Conservation (phyloP, 1,140 invertebrate species). For the Drosophila triauraria region DNA sequence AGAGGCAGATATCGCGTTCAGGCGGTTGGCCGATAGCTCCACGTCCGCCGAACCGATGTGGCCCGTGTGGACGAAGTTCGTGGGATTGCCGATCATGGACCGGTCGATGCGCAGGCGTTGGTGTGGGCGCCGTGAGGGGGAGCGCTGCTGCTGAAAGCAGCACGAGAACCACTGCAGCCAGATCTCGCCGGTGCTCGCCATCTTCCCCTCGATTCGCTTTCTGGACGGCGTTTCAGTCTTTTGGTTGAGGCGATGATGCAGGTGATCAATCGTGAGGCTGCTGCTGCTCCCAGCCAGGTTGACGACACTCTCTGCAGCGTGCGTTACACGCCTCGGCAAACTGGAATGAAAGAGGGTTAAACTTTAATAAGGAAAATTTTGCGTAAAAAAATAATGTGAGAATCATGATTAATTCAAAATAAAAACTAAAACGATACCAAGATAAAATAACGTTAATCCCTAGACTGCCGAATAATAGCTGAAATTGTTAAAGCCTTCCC, state of each 20-base stretch:
- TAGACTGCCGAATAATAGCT: neutral
- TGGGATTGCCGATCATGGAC: constrained; percentile 96
- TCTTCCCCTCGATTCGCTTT: constrained; percentile 79
- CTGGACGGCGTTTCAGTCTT: constrained; percentile 62
- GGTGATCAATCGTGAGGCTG: constrained; percentile 40
- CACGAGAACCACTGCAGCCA: constrained; percentile 95
- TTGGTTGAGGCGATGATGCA: constrained; percentile 35
- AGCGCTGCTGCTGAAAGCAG: constrained; percentile 90
- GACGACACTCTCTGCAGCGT: constrained; percentile 35
- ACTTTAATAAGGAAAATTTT: constrained; percentile 10
- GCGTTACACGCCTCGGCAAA: constrained; percentile 33
- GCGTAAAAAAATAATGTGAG: neutral
- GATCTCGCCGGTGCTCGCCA: constrained; percentile 90
- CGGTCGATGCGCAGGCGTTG: constrained; percentile 92
- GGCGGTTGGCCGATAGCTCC: constrained; percentile 90
- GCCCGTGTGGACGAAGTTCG: constrained; percentile 96
- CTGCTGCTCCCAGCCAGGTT: constrained; percentile 62
- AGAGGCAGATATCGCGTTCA: constrained; percentile 92
- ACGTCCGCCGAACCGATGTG: constrained; percentile 94
- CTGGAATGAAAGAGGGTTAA: constrained; percentile 23
- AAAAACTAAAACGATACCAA: neutral
- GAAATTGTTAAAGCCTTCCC: neutral
- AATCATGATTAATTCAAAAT: neutral
- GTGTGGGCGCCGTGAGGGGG: constrained; percentile 88
- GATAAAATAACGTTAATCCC: too few species aligned